phyloP scores from a whole-genome alignment of 1,140 invertebrate species.

The Ceratitis capitata region DNA sequence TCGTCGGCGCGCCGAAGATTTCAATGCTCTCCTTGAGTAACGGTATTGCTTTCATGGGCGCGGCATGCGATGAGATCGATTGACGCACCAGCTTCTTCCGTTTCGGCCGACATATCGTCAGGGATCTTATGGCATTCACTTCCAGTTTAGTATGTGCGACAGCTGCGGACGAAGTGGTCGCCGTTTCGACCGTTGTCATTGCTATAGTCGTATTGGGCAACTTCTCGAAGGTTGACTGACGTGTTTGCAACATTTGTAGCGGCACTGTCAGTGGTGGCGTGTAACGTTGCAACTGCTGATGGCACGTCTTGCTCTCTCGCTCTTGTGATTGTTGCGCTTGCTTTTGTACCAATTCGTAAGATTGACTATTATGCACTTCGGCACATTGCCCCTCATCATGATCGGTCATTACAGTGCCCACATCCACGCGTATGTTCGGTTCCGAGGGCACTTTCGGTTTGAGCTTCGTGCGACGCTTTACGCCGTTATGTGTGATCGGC shows the following conservation, averaged over 20 bases:
- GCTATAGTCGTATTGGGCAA: conserved; percentile 7
- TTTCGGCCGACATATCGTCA: conserved; percentile 37
- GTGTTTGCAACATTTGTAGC: conserved; percentile 39
- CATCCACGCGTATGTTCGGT: background rate
- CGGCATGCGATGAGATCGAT: background rate
- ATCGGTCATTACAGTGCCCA: conserved; percentile 3
- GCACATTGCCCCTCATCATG: background rate
- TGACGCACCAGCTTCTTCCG: conserved; percentile 36
- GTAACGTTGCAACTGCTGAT: background rate
- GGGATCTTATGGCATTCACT: conserved; percentile 7
- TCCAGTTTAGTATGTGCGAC: conserved; percentile 14
- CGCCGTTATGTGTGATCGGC: background rate
- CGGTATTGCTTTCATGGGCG: conserved; percentile 39
- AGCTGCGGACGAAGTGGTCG: conserved; percentile 26
- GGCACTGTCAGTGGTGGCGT: background rate
- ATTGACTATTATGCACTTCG: background rate
- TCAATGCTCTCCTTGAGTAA: conserved; percentile 29
- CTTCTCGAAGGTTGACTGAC: conserved; percentile 26
- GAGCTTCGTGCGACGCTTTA: background rate
- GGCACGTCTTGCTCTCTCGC: too few species aligned
- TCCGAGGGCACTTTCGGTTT: background rate
- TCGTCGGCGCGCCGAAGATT: background rate
- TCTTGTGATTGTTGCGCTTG: background rate
- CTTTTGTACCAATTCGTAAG: background rate
- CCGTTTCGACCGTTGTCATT: background rate